phyloP scores from a whole-genome alignment of 2,797 vertebrate genomes.

The Gallinago stenura region DNA sequence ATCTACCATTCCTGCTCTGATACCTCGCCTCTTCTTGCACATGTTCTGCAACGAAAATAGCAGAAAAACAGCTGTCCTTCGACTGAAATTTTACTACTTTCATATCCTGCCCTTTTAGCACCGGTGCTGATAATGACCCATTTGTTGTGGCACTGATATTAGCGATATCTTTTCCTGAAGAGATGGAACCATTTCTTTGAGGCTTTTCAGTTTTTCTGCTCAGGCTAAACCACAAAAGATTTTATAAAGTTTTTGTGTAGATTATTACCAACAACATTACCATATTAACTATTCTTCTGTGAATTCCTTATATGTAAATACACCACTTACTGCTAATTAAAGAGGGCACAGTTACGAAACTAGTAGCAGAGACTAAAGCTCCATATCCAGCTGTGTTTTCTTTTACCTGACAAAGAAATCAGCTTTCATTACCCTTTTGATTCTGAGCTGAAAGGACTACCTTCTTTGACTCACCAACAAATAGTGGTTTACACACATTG shows the following conservation, averaged over 20 bases:
- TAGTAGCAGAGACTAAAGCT: not conserved
- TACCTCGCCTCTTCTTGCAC: not conserved
- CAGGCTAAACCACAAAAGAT: not conserved
- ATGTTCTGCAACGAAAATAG: not conserved
- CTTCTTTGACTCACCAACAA: not conserved
- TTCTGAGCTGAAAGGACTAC: not conserved
- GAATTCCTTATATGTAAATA: conserved; percentile 30
- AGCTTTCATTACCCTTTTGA: not conserved
- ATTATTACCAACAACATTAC: conserved; percentile 43
- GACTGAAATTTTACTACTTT: not conserved
- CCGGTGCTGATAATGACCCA: not conserved
- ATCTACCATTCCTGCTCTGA: fast-evolving
- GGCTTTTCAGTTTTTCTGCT: not conserved
- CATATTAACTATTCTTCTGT: conserved; percentile 45
- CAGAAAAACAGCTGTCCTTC: not conserved
- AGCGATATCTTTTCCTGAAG: not conserved
- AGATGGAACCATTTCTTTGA: not conserved
- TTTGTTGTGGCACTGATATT: not conserved
- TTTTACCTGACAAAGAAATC: not conserved
- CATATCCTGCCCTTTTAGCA: not conserved
- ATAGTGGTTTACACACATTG: not conserved
- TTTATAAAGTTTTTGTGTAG: not conserved
- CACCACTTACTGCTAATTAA: not conserved
- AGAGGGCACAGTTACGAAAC: not conserved
- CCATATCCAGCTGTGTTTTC: not conserved